phyloP scores from a whole-genome alignment of 2,113 vertebrate genomes.

The Tenrec ecaudatus region DNA sequence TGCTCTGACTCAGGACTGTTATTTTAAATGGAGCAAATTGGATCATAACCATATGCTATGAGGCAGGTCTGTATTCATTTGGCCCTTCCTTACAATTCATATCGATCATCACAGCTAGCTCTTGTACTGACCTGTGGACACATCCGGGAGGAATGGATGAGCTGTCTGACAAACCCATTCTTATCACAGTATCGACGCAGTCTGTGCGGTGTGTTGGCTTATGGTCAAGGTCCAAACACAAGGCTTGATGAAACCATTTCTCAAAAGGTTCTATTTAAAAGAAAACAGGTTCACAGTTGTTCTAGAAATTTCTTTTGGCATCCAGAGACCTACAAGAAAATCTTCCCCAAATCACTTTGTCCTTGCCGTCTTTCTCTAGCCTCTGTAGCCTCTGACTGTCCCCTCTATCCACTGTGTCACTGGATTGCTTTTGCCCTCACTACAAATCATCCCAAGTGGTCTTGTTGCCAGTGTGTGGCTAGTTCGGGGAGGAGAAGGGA shows the following conservation, averaged over 20 bases:
- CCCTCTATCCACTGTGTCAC: not conserved
- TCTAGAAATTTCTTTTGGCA: slow-evolving; percentile 9
- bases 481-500: not conserved
- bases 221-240: slow-evolving; percentile 16
- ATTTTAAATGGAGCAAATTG: not conserved
- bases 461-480: not conserved
- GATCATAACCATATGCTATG: not conserved
- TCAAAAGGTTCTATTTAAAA: slow-evolving; percentile 43
- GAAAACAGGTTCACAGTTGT: slow-evolving; percentile 37
- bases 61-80: slow-evolving; percentile 37
- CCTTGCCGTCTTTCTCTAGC: not conserved
- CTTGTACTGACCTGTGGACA: not conserved
- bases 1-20: not conserved
- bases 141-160: not conserved
- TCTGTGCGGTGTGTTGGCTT: slow-evolving; percentile 2
- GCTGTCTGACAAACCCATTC: not conserved
- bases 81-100: not conserved
- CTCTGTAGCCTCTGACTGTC: not conserved
- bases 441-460: not conserved
- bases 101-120: not conserved
- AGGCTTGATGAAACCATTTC: slow-evolving; percentile 33
- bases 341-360: not conserved
- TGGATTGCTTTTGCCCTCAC: not conserved
- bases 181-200: not conserved
- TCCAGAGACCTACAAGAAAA: not conserved